Percentiles rank a stretch among this genome's conserved stretches.
Conservation (phyloP, 2,797 vertebrate species). For the Parauchenoglanis punctatus region DNA sequence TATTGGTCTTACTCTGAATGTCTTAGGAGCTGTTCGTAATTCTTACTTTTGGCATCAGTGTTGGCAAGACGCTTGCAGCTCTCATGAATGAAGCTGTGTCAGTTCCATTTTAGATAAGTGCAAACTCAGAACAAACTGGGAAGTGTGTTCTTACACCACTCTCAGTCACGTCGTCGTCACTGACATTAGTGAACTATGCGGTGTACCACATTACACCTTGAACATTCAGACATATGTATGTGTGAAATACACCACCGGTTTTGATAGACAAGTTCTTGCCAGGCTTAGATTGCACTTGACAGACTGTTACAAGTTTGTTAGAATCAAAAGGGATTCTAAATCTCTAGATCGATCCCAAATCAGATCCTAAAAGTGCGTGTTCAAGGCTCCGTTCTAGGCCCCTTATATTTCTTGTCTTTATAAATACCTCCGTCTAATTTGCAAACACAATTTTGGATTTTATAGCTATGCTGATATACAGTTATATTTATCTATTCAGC, state of each 20-base stretch:
- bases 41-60: background rate
- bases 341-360: background rate
- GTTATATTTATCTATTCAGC: background rate
- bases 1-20: background rate
- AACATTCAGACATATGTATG: background rate
- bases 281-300: background rate
- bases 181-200: background rate
- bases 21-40: background rate
- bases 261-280: background rate
- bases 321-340: background rate
- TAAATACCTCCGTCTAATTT: background rate
- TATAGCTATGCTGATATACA: background rate
- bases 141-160: background rate
- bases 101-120: background rate
- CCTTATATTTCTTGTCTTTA: background rate
- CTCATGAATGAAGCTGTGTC: background rate
- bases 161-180: background rate
- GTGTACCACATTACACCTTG: background rate
- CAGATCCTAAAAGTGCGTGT: background rate
- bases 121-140: background rate
- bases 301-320: background rate
- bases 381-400: background rate
- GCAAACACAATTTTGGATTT: background rate
- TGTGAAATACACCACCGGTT: background rate
- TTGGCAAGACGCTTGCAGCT: no score